Evolutionary conservation across 1,140 invertebrate genomes (phyloP), one percentile per base, ranked within the genome.

Genomic region (Hirudo medicinalis): DNA sequence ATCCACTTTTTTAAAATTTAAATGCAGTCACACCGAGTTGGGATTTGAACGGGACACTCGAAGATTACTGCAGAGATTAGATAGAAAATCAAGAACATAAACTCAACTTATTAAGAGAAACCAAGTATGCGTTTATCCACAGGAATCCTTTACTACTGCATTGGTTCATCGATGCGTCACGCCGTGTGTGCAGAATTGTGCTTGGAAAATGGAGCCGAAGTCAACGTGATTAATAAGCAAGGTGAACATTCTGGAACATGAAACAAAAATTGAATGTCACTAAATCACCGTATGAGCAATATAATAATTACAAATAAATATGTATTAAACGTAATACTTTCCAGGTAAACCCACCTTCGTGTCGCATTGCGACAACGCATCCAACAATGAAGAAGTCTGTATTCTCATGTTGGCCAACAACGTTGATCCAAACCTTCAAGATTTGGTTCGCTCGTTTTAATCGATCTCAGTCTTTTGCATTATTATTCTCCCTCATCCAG

Each of bases 61-160:
- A 8, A 9, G 43, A 49, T 49, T 17, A 49, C 32, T 36, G 32
- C 2, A 3, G 32, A 6, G 32, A 49, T 49, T 49, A 11, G n/a
- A 49, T 15, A 49, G 0, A 49, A 13, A 49, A 49, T 49, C 11
- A 49, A 9, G 11, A 49, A 49, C 0, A 17, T 15, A 49, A 49
- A 13, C n/a, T n/a, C n/a, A n/a, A n/a, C n/a, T n/a, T n/a, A n/a
- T n/a, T n/a, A n/a, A n/a, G n/a, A n/a, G n/a, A n/a, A n/a, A n/a
- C 15, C 43, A 49, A 49, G 11, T 5, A 15, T 49, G 13, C 15
- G 15, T 49, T 49, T 40, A 32, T 43, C 73, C 75, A 11, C 72
- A 82, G 81, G 81, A 67, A 78, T 82, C 40, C 55, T 83, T 29
- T 83, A 80, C 73, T 82, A 82, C 71, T 79, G 79, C 70, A 78